Evolutionary conservation across 2,888 invertebrate genomes (phyloP).

Genomic region (Lepidochrysops patricia): DNA sequence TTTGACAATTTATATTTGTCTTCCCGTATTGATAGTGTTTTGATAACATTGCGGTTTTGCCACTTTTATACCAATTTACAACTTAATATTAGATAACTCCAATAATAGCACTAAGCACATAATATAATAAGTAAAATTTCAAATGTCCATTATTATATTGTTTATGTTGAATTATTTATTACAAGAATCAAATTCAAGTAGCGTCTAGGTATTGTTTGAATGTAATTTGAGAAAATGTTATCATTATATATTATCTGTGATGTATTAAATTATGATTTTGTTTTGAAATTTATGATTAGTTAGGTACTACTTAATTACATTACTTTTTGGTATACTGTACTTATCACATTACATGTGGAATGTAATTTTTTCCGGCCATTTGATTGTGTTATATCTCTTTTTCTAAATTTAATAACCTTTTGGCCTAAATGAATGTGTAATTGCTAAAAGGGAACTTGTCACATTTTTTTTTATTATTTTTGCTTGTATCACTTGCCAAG

Average conservation of each 20-base stretch:
- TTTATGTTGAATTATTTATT: neutral
- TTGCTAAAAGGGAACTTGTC: too few species aligned
- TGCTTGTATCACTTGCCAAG: too few species aligned
- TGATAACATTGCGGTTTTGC: slow-evolving; percentile 6
- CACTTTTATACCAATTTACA: slow-evolving; percentile 12
- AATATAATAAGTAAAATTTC: neutral
- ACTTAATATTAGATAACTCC: neutral
- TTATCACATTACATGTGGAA: neutral
- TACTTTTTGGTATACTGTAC: neutral
- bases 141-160: neutral
- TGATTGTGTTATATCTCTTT: neutral
- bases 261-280: slow-evolving; percentile 5
- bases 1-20: neutral
- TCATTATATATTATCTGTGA: slow-evolving; percentile 2
- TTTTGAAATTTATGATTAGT: neutral
- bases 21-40: neutral
- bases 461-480: too few species aligned
- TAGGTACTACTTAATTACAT: neutral
- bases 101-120: slow-evolving; percentile 10
- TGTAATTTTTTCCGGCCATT: neutral
- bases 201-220: neutral
- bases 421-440: neutral
- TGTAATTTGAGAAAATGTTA: neutral
- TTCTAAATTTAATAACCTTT: neutral
- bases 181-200: neutral